phyloP scores from a whole-genome alignment of 1,140 invertebrate species.

The Hesperophylax magnus region DNA sequence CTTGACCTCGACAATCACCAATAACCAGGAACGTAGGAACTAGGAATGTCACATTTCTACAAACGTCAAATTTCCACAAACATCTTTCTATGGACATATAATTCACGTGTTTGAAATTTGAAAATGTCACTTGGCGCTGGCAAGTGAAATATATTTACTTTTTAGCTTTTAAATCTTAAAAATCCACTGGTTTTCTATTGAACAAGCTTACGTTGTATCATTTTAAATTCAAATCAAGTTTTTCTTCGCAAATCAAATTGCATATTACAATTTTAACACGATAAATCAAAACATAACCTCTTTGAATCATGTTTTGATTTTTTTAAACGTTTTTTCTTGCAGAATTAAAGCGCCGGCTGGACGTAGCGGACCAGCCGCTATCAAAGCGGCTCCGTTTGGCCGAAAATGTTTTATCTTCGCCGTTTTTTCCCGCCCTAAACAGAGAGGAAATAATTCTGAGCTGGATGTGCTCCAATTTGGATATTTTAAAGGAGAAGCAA shows the following conservation, averaged over 20 bases:
- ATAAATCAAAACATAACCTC: constrained; percentile 19
- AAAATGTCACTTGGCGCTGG: constrained; percentile 25
- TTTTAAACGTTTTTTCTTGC: constrained; percentile 19
- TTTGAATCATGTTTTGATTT: background rate
- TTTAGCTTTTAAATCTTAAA: too few species aligned
- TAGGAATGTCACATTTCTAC: too few species aligned
- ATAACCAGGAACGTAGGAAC: too few species aligned
- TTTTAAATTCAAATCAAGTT: background rate
- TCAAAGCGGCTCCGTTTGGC: constrained; percentile 49
- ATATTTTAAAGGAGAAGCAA: background rate
- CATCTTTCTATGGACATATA: background rate
- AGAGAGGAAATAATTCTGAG: constrained; percentile 47
- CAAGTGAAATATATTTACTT: background rate
- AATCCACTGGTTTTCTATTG: too few species aligned
- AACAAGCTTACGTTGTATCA: background rate
- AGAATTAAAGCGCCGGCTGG: constrained; percentile 51
- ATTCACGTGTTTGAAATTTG: constrained; percentile 22
- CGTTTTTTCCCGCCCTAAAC: constrained; percentile 45
- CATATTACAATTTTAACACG: background rate
- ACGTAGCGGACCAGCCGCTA: constrained; percentile 40
- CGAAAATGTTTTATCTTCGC: constrained; percentile 47
- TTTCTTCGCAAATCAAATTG: too few species aligned
- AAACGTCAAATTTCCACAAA: too few species aligned
- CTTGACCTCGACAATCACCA: too few species aligned
- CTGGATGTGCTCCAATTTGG: constrained; percentile 41